A percentile compares a stretch with the other conserved stretches of the same genome.
Evolutionary conservation across 2,113 vertebrate species (phyloP).

Genomic region (Lepus timidus): DNA sequence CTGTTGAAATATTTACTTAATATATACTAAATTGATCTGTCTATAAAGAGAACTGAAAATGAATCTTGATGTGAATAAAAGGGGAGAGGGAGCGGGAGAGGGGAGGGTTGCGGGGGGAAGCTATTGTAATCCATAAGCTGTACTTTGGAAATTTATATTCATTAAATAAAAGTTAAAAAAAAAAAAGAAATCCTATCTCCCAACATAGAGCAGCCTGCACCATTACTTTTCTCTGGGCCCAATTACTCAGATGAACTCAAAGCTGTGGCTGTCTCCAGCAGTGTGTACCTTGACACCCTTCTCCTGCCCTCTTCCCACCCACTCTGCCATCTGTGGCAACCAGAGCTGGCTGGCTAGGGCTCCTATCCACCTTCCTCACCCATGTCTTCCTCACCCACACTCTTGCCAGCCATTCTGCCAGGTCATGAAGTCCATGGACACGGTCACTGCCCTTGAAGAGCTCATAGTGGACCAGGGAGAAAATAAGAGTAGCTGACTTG

Average conservation of each 20-base stretch:
- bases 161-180: no score
- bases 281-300: no score
- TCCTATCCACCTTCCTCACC: background rate
- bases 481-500: background rate
- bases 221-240: background rate
- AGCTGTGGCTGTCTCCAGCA: background rate
- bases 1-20: no score
- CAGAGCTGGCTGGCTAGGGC: background rate
- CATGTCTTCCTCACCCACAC: background rate
- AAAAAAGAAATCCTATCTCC: background rate
- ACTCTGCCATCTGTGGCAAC: background rate
- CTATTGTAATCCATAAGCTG: no score
- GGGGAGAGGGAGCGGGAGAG: no score
- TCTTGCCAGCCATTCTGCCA: background rate
- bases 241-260: background rate
- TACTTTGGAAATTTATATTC: no score
- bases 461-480: background rate
- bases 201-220: background rate
- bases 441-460: background rate
- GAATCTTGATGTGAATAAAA: no score
- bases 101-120: no score
- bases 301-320: background rate
- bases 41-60: no score
- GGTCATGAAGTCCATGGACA: background rate
- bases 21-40: no score